Base-by-base conservation (phyloP, 2,888 invertebrate species). In the Nomada ruficornis region DNA sequence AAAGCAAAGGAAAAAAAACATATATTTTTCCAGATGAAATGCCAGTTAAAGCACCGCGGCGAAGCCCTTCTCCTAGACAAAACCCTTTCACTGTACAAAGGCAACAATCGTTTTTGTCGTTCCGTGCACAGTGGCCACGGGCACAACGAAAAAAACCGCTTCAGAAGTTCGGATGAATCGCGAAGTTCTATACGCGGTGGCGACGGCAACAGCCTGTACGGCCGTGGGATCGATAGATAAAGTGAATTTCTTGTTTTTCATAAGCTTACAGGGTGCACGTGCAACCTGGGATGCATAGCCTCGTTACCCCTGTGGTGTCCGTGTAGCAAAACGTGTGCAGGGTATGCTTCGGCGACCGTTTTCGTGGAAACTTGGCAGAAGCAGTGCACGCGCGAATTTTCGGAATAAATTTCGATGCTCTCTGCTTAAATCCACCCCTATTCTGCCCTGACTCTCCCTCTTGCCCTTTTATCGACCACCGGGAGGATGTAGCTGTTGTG, bases 181-280 rank as follows among this genome's bases (percentile, higher is more conserved):
- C 26, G 9, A 50, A 15, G 23, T 20, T 42, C 42, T 55, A 54
- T 57, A 57, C 47, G 29, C 20, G 36, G 26, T 47, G 11, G n/a
- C 23, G 26, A 23, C 26, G 47, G 23, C 36, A 54, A 52, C 64
- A 42, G 50, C 26, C 36, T 44, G 29, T 29, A 29, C 29, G 18
- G 9, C 15, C 18, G 50, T 52, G 15, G 13, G 26, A 77, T 77
- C 76, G 62, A 78, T 75, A 67, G 47, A 54, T 47, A 62, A 60
- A 74, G 36, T 18, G 54, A 67, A 74, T 77, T 77, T 62, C 57
- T 71, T 73, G 55, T 74, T 77, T 77, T 67, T 67, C 60, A 67
- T 55, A 47, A 54, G 9, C 47, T 5, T 47, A 15, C 11, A 47
- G 44, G 70, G 36, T 26, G 52, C 26, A n/a, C 29, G 52, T 29